phyloP scores from a whole-genome alignment of 2,113 vertebrate species.

The Peromyscus leucopus region DNA sequence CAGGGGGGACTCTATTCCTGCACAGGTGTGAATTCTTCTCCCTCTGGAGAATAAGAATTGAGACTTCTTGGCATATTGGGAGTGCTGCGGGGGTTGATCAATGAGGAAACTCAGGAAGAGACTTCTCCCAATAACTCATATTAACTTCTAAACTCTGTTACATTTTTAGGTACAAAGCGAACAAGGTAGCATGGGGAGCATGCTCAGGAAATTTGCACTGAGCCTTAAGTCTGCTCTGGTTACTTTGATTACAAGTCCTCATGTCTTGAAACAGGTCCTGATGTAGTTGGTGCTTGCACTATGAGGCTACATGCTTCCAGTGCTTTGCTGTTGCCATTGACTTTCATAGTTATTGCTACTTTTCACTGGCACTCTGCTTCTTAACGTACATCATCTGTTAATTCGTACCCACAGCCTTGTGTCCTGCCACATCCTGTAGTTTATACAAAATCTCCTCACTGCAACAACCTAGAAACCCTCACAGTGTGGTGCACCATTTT shows the following conservation, averaged over 20 bases:
- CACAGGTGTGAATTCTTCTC: background rate
- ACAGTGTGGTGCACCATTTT: background rate
- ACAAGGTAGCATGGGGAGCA: accelerated
- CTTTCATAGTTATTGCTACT: background rate
- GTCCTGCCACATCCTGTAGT: background rate
- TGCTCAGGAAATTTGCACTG: accelerated
- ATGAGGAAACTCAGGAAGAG: too few species aligned
- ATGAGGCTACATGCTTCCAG: background rate
- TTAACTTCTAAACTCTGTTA: background rate
- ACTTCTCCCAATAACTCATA: too few species aligned
- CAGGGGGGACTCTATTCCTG: background rate
- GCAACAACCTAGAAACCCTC: background rate
- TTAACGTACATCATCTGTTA: background rate
- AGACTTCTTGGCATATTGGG: background rate
- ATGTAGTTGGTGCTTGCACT: background rate
- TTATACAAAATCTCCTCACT: background rate
- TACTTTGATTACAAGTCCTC: background rate
- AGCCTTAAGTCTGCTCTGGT: background rate
- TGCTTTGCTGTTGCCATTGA: background rate
- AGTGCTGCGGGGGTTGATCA: background rate
- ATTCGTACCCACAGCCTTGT: too few species aligned
- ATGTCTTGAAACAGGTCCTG: background rate
- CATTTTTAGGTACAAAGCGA: background rate
- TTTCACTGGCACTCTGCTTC: background rate
- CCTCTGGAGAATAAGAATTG: background rate